These are phyloP conservation scores for Origma solitaria DNA, from an alignment of 2,113 vertebrate genomes.

Conservation along the genomic window DNA sequence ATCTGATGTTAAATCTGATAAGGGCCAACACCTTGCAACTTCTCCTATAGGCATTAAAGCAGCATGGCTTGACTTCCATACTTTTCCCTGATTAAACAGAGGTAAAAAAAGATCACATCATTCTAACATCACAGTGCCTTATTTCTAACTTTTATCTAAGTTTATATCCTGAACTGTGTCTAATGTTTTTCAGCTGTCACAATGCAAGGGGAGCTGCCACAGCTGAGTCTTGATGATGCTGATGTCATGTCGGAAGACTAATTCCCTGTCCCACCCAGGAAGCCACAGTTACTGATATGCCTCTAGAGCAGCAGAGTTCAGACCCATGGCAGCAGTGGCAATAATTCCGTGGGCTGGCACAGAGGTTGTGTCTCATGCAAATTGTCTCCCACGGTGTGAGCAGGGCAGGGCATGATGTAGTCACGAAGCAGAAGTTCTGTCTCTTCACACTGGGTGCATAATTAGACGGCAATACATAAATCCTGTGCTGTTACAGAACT, in stretches of 20 bases:
- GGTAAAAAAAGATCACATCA: neutral
- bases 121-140: neutral
- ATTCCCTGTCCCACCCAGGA: neutral
- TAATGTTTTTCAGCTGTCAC: neutral
- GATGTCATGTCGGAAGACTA: neutral
- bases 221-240: neutral
- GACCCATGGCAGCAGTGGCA: neutral
- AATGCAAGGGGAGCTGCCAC: neutral
- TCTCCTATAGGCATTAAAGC: neutral
- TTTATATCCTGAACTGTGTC: neutral
- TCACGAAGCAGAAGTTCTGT: neutral
- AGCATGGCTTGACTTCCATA: neutral
- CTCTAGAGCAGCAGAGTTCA: neutral
- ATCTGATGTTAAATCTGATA: neutral
- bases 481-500: neutral
- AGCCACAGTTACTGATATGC: neutral
- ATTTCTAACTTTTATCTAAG: neutral
- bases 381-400: neutral
- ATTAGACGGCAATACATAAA: neutral
- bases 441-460: neutral
- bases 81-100: neutral
- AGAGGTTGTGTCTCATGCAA: neutral
- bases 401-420: neutral
- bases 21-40: neutral
- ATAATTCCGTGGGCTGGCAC: neutral